Percentiles rank a stretch among this genome's conserved stretches.
phyloP scores from a whole-genome alignment of 2,113 vertebrate genomes.

The Microcebus griseorufus region DNA sequence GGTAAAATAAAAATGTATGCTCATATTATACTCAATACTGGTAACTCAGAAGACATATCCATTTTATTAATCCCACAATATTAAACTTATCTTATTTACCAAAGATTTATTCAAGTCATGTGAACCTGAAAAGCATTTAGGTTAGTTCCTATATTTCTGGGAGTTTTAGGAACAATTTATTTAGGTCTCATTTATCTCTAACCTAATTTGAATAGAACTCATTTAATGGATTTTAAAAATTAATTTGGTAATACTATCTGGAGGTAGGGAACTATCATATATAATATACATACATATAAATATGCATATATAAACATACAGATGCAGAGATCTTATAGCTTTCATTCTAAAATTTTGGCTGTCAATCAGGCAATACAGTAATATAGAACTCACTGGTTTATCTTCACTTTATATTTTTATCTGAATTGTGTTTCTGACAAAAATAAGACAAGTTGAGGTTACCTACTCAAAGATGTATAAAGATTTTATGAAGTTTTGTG shows the following conservation, averaged over 20 bases:
- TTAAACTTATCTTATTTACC: neutral
- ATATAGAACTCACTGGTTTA: neutral
- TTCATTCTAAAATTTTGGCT: neutral
- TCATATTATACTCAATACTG: neutral
- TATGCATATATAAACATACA: neutral
- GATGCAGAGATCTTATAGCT: neutral
- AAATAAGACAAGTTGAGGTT: neutral
- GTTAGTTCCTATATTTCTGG: neutral
- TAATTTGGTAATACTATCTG: neutral
- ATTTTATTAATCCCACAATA: neutral
- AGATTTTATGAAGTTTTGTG: neutral
- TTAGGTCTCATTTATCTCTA: neutral
- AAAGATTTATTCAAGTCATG: neutral
- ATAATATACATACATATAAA: neutral
- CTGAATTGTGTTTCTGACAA: neutral
- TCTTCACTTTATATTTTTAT: neutral
- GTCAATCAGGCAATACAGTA: neutral
- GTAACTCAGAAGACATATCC: neutral
- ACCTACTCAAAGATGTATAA: neutral
- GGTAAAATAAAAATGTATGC: neutral
- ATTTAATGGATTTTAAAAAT: neutral
- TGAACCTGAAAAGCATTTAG: neutral
- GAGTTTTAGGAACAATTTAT: neutral
- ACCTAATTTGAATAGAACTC: neutral
- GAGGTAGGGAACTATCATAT: neutral